Conservation (phyloP, 1,140 invertebrate species). For the Oreohelix idahoensis region DNA sequence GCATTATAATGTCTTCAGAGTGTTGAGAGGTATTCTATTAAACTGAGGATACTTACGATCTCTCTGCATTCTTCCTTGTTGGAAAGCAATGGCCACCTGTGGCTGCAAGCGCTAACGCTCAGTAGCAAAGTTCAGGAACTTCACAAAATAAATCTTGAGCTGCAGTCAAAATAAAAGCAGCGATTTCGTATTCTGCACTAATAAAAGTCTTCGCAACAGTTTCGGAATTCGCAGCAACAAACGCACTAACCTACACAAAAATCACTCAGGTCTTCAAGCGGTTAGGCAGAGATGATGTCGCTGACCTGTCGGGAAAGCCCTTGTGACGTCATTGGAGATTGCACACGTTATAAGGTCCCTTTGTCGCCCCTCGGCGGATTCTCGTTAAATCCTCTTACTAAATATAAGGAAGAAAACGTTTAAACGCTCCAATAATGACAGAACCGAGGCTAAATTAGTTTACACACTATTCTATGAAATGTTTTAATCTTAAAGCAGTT, state of each 20-base stretch:
- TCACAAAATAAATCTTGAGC: neutral
- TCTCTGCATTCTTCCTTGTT: constrained; percentile 22
- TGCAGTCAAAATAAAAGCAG: neutral
- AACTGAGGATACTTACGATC: neutral
- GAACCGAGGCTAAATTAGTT: too few species aligned
- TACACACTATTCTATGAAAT: too few species aligned
- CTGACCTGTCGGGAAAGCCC: constrained; percentile 45
- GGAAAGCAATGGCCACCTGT: constrained; percentile 16
- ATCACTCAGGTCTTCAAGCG: neutral
- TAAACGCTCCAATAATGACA: too few species aligned
- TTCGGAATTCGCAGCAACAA: neutral
- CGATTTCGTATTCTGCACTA: neutral
- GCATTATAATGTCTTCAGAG: neutral
- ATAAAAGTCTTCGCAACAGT: neutral
- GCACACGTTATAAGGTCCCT: constrained; percentile 16
- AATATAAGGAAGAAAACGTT: neutral
- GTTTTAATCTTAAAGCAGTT: too few species aligned
- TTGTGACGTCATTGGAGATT: constrained; percentile 53
- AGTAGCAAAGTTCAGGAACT: constrained; percentile 3
- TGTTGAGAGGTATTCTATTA: neutral
- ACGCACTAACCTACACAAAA: neutral
- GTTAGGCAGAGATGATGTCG: neutral
- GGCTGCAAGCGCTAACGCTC: constrained; percentile 11
- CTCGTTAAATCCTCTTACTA: neutral
- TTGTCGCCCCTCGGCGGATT: constrained; percentile 10